Evolutionary conservation across 2,888 invertebrate genomes (phyloP), one percentile per base, ranked within the genome.

Genomic region (Macrosiphum euphorbiae): DNA sequence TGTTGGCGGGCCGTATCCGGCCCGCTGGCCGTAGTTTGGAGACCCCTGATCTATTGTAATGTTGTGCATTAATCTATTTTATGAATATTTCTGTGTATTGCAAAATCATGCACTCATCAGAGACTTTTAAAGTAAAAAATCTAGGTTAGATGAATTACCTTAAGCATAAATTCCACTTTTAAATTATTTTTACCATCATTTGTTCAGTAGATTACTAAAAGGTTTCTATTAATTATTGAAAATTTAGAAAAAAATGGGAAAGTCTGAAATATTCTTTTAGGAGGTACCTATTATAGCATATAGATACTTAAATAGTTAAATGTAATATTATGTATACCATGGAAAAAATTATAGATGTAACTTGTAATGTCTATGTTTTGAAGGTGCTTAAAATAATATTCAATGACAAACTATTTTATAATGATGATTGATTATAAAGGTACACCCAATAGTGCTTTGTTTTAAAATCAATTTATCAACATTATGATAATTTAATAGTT

Each of bases 361-460:
- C 35, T 20, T 35, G 7, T 35, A 35, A 78, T 78, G 35, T 8
- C 78, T 35, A 35, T 78, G 78, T 88, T 58, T 52, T 93, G 28
- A 44, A 91, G 89, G 52, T 78, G 44, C 28, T 5, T 58, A 55
- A 89, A 47, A 78, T 52, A 94, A 61, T 41, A 91, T 88, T 61
- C 91, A 94, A 94, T 90, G 91, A 94, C 92, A 94, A 94, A 95
- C 78, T 86, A 94, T 90, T 88, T 92, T 47, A 85, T 47, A 85
- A 55, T 87, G 88, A 85, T 61, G 84, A 78, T 52, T 55, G 20
- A 55, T 20, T 55, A 55, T 55, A 47, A 11, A 47, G 8, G n/a
- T 24, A 44, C 26, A 89, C 58, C 8, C 4, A 88, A 52, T 55
- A 52, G 4, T 88, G 11, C 1, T 86, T 86, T 86, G 16, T 86